Evolutionary conservation across 2,797 vertebrate genomes (phyloP).

Genomic region (Lagocephalus sceleratus): DNA sequence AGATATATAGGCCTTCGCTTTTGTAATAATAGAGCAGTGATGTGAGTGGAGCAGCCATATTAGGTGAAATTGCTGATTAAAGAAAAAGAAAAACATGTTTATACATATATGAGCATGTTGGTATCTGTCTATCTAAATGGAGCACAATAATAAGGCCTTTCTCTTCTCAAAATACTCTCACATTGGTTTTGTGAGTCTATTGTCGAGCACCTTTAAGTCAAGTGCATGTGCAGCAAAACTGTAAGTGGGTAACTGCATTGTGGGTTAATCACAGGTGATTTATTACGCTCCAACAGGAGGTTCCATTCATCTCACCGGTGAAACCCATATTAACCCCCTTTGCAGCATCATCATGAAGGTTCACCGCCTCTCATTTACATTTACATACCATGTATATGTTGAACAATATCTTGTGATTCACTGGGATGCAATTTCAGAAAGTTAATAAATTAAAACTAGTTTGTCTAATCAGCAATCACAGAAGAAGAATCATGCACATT

Average conservation of each 20-base stretch:
- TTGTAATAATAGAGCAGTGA: constrained; percentile 65
- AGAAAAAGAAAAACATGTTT: constrained; percentile 22
- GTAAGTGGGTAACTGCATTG: constrained; percentile 40
- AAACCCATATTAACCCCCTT: constrained; percentile 43
- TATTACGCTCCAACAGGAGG: constrained; percentile 32
- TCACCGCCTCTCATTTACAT: constrained; percentile 39
- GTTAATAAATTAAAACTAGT: too few species aligned
- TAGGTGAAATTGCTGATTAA: constrained; percentile 2
- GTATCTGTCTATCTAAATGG: constrained; percentile 17
- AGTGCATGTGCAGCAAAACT: constrained; percentile 33
- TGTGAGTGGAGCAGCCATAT: constrained; percentile 27
- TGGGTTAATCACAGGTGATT: constrained; percentile 49
- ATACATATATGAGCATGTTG: background rate
- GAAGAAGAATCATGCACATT: too few species aligned
- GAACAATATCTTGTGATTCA: constrained; percentile 10
- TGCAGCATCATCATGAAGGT: constrained; percentile 33
- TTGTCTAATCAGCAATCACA: too few species aligned
- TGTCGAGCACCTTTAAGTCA: constrained; percentile 12
- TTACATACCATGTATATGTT: constrained; percentile 21
- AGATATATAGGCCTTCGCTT: constrained; percentile 39
- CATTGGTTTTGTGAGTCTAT: constrained; percentile 34
- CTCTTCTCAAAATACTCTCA: constrained; percentile 41
- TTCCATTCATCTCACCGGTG: constrained; percentile 50
- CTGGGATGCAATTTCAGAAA: background rate
- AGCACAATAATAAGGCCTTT: constrained; percentile 8